Evolutionary conservation across 2,888 invertebrate species (phyloP), one percentile per base, ranked within the genome.

Genomic region (Agrotis ipsilon): DNA sequence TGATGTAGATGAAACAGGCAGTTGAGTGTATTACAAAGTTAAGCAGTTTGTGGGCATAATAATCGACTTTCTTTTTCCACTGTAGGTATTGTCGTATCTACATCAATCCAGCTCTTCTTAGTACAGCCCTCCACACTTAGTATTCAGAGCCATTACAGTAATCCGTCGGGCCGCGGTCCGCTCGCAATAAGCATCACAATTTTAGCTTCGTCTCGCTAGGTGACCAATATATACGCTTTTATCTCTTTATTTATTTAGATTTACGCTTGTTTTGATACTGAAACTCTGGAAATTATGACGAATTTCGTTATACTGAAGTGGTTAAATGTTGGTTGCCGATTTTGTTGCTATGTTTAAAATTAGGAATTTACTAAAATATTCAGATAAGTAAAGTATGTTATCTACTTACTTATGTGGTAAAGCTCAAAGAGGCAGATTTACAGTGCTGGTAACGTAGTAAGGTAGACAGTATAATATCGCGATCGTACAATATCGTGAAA

Each of bases 141-240:
- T 91, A 91, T 91, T 90, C 91, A 85, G 85, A 69, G 80, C 89
- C 88, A 86, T 87, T 87, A 86, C 86, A 87, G 83, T 89, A 89
- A 91, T 91, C 90, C 90, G 86, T 84, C 84, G 86, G 84, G 88
- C 84, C 87, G 87, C 85, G 85, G 85, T 72, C 82, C 78, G 82
- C 82, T 68, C 88, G 89, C 87, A 68, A 74, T 85, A 83, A 81
- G 88, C 90, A 90, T 90, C 83, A 81, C 89, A 90, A 91, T 90
- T 80, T 82, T 72, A 78, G 81, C 88, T 88, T 87, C 88, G 83
- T 87, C 86, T 86, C 81, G 77, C 81, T 87, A 65, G 67, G 71
- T 83, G 82, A 75, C 75, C 78, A 82, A 54, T 80, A 59, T 75
- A 59, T 75, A 69, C 49, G 48, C 48, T 21, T 60, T 68, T 66